A percentile compares a stretch with the other conserved stretches of the same genome.
These are phyloP conservation scores for Neomorphus geoffroyi DNA, from an alignment of 2,797 vertebrate species.

Conservation along the genomic window DNA sequence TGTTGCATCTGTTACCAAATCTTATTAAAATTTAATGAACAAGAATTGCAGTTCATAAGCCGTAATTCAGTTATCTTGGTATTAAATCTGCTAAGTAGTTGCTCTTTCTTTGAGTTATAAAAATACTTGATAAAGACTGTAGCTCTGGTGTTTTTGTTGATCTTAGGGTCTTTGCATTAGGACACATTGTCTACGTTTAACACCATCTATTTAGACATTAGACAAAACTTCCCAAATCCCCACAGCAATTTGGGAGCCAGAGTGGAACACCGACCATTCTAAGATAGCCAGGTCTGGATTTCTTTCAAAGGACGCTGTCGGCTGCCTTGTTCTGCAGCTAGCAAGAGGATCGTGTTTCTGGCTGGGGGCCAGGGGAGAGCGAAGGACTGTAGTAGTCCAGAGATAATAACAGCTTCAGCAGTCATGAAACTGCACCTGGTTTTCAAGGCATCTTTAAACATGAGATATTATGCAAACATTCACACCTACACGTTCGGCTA, in stretches of 20 bases:
- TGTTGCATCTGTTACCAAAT: background rate
- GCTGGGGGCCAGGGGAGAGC: background rate
- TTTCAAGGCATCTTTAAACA: background rate
- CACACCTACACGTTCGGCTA: background rate
- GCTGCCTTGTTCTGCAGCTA: background rate
- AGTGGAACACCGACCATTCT: background rate
- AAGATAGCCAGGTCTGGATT: background rate
- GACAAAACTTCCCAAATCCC: background rate
- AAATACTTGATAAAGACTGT: background rate
- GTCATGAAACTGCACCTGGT: background rate
- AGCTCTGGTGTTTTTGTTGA: background rate
- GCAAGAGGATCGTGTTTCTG: background rate
- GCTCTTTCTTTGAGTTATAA: background rate
- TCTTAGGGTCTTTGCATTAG: background rate
- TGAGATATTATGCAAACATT: background rate
- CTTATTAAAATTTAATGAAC: background rate
- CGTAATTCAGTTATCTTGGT: background rate
- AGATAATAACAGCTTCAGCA: background rate
- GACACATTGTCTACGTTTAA: rapidly evolving
- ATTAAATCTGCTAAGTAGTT: background rate
- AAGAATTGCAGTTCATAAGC: background rate
- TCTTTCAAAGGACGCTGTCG: background rate
- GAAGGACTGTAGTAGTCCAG: background rate
- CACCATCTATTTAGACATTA: background rate
- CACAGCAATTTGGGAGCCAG: rapidly evolving